A percentile compares a stretch with the other conserved stretches of the same genome.
Evolutionary conservation across 2,113 vertebrate species (phyloP).

Genomic region (Sitta europaea): DNA sequence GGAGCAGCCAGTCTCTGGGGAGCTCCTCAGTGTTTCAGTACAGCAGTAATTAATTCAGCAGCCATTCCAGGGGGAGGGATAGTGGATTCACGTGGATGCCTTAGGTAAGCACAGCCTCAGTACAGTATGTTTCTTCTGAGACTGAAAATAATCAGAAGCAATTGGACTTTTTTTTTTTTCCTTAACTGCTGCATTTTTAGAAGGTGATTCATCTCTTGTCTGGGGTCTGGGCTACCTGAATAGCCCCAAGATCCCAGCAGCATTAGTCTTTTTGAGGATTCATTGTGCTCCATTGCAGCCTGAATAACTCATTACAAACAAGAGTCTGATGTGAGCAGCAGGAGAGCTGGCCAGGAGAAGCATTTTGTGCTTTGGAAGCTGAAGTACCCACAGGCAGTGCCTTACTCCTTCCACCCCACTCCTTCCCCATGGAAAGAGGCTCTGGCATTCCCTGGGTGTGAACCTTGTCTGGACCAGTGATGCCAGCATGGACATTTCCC

Average conservation of each 20-base stretch:
- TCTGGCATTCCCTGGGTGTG: neutral
- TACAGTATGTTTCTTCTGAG: conserved; percentile 23
- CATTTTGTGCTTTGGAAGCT: neutral
- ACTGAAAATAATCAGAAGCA: conserved; percentile 28
- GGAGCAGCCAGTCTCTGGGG: neutral
- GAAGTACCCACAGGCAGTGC: neutral
- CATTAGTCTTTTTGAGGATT: conserved; percentile 15
- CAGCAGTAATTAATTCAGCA: conserved; percentile 4
- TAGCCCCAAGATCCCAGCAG: conserved; percentile 4
- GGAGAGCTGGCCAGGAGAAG: neutral
- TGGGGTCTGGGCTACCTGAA: neutral
- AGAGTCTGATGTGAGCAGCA: neutral
- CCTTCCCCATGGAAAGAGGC: neutral
- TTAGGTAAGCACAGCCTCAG: conserved; percentile 27
- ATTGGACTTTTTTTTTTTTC: neutral
- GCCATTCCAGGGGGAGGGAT: neutral
- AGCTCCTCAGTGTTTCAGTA: neutral
- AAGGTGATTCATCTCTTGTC: conserved; percentile 42
- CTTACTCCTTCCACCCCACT: neutral
- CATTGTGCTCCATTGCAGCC: neutral
- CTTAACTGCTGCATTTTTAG: conserved; percentile 43
- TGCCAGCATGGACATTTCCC: neutral
- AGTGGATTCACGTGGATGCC: neutral
- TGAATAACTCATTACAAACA: conserved; percentile 20
- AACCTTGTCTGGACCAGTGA: neutral